Base-by-base conservation (phyloP, 2,113 vertebrate species). In the Progne subis region DNA sequence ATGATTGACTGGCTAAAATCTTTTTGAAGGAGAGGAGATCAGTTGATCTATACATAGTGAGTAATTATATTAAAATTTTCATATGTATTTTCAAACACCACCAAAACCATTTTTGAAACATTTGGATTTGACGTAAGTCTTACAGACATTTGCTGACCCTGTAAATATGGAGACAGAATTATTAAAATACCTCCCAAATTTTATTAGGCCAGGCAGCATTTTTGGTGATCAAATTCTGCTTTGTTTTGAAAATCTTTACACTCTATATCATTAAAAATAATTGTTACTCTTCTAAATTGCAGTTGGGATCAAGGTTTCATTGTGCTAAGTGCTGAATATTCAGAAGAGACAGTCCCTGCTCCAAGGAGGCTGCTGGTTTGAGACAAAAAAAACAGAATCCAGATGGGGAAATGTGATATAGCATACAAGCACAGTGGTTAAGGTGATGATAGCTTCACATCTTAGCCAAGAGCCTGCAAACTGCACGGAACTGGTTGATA, bases 371-470 rank as follows among this genome's bases (percentile, higher is more conserved):
- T 88, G 82, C 71, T 86, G 49, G 82, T 78, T 70, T 84, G 82
- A 91, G 65, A 96, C 88, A 83, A 53, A 67, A 94, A 86, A 94
- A 94, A 18, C 81, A 87, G 84, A 94, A 95, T 93, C 93, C 94
- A 97, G 92, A 97, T 96, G 96, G 90, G 79, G 95, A 95, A 96
- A 96, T 96, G 82, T 93, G 93, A 96, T 96, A 96, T 80, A 94
- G 61, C 85, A 75, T 96, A 95, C 88, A 93, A 92, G 90, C 94
- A 75, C 75, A 93, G 95, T 93, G 94, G 96, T 96, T 97, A 95
- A 96, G 94, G 95, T 96, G 94, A 95, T 96, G 94, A 96, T 95
- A 96, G 96, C 94, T 95, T 93, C 95, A 97, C 85, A 83, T 95
- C 94, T 94, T 86, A 96, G 94, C 95, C 90, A 92, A 95, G 72